Conservation (phyloP, 2,113 vertebrate genomes). For the Chiloscyllium plagiosum region DNA sequence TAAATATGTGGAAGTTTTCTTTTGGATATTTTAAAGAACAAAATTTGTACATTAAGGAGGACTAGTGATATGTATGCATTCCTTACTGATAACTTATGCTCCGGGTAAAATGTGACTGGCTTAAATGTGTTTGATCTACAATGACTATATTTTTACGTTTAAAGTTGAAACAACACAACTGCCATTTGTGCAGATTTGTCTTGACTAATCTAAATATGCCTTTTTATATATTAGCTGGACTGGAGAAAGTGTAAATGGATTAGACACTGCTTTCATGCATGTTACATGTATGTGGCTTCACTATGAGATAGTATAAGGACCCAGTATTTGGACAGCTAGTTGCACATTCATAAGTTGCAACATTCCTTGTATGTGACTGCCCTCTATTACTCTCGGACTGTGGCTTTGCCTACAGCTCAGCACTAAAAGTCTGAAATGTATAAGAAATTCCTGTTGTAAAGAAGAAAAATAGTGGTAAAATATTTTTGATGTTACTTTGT, state of each 20-base stretch:
- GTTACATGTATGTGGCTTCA: constrained; percentile 19
- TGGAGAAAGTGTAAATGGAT: not conserved
- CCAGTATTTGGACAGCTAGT: constrained; percentile 12
- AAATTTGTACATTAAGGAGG: not conserved
- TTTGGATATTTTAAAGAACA: constrained; percentile 8
- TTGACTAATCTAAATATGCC: not conserved
- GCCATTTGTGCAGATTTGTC: not conserved
- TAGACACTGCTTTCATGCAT: not conserved
- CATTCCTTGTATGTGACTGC: constrained; percentile 20
- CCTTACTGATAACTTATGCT: not conserved
- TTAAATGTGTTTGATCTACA: not conserved
- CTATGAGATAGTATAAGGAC: not conserved
- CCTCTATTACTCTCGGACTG: not conserved
- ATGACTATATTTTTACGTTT: not conserved
- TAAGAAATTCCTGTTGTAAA: constrained; percentile 20
- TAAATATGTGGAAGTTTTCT: not conserved
- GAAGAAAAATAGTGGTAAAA: constrained; percentile 26
- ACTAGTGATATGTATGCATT: not conserved
- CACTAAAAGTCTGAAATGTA: not conserved
- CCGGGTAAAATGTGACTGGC: not conserved
- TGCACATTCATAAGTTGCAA: constrained; percentile 25
- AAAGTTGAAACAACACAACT: not conserved
- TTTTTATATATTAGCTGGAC: not conserved
- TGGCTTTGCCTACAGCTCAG: not conserved
- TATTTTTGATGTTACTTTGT: constrained; percentile 35